Evolutionary conservation across 2,113 vertebrate genomes (phyloP).

Genomic region (Phrynosoma blainvillii): DNA sequence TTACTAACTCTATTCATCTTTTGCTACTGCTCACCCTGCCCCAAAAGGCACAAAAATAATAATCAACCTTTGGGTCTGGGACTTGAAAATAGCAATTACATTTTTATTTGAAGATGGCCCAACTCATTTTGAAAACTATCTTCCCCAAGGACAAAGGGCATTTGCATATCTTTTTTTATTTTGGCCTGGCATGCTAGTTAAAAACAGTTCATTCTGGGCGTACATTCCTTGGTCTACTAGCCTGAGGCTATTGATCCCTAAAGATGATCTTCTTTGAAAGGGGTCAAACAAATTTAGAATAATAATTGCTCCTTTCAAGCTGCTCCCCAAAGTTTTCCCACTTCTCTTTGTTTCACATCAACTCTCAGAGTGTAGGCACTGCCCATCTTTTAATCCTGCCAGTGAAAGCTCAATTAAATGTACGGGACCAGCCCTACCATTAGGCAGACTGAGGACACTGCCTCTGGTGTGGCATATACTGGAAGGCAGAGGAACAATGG

Average conservation of each 20-base stretch:
- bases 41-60: background rate
- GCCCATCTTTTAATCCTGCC: background rate
- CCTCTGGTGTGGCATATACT: too few species aligned
- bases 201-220: background rate
- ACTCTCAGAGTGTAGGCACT: background rate
- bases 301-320: background rate
- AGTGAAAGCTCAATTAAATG: background rate
- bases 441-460: too few species aligned
- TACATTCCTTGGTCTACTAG: background rate
- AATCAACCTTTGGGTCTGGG: background rate
- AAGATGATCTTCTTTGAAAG: background rate
- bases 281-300: background rate
- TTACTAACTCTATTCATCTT: background rate
- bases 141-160: background rate
- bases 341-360: background rate
- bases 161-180: background rate
- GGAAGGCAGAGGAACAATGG: too few species aligned
- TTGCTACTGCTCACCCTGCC: too few species aligned
- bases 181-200: background rate
- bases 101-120: conserved; percentile 9
- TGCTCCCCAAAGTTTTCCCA: background rate
- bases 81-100: conserved; percentile 5
- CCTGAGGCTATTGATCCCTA: background rate
- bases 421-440: background rate
- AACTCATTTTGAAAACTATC: background rate